A percentile compares a stretch with the other conserved stretches of the same genome.
Conservation (phyloP, 2,797 vertebrate species). For the Urocyon cinereoargenteus region DNA sequence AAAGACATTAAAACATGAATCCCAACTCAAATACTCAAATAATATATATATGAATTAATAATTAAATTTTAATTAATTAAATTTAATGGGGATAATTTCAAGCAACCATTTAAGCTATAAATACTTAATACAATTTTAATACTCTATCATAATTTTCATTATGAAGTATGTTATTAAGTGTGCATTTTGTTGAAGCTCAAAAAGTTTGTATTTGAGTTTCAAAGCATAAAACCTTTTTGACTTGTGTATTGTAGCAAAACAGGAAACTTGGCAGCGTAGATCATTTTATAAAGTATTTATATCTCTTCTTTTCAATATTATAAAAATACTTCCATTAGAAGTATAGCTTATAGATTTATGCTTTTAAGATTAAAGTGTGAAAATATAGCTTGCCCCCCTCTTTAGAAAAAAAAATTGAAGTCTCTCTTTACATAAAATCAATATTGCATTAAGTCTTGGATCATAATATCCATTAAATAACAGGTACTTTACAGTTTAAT, state of each 20-base stretch:
- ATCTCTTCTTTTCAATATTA: conserved; percentile 68
- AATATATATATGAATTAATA: background rate
- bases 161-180: background rate
- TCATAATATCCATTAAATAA: conserved; percentile 60
- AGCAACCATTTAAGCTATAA: background rate
- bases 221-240: conserved; percentile 52
- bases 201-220: conserved; percentile 69
- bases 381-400: background rate
- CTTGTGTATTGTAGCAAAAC: conserved; percentile 58
- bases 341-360: conserved; percentile 47
- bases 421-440: conserved; percentile 59
- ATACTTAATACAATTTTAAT: background rate
- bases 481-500: conserved; percentile 22
- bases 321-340: conserved; percentile 69
- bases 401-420: background rate
- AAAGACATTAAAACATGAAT: background rate
- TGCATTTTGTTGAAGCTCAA: conserved; percentile 56
- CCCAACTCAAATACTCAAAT: background rate
- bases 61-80: background rate
- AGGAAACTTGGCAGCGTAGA: conserved; percentile 21
- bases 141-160: background rate
- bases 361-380: conserved; percentile 58
- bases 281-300: conserved; percentile 43
- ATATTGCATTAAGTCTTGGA: conserved; percentile 1
- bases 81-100: background rate